Evolutionary conservation across 2,113 vertebrate genomes (phyloP).

Genomic region (Cyprinus carpio): DNA sequence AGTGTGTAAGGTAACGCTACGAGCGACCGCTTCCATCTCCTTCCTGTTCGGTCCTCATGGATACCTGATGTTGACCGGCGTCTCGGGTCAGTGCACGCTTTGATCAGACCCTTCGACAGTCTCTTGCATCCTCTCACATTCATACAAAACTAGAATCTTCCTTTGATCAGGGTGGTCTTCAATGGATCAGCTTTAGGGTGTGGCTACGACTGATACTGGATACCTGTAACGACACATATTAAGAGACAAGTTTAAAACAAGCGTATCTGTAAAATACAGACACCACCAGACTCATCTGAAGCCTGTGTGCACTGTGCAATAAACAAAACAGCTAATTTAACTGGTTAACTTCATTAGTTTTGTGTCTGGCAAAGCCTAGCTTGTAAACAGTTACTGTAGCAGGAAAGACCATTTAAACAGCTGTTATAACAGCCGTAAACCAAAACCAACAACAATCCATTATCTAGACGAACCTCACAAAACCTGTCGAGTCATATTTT

Average conservation of each 20-base stretch:
- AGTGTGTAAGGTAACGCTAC: slow-evolving; percentile 28
- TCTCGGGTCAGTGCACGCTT: slow-evolving; percentile 40
- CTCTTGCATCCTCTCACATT: not conserved
- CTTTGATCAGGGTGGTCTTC: slow-evolving; percentile 6
- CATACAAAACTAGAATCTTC: not conserved
- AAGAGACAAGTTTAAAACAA: not conserved
- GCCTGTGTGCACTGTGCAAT: not conserved
- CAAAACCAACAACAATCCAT: slow-evolving; percentile 9
- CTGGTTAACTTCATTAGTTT: slow-evolving; percentile 20
- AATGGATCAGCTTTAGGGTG: not conserved
- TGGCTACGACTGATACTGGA: not conserved
- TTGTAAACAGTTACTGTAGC: not conserved
- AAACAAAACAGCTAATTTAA: not conserved
- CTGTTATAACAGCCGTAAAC: slow-evolving; percentile 20
- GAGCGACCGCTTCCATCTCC: slow-evolving; percentile 49
- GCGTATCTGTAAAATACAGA: not conserved
- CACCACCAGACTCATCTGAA: not conserved
- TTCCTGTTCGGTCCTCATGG: slow-evolving; percentile 24
- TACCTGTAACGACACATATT: slow-evolving; percentile 11
- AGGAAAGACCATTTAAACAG: slow-evolving; percentile 19
- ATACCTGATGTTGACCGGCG: slow-evolving; percentile 1
- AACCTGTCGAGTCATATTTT: not conserved
- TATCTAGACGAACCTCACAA: not conserved
- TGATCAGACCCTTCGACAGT: slow-evolving; percentile 39
- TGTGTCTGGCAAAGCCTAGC: not conserved